Evolutionary conservation across 2,888 invertebrate genomes (phyloP), one percentile per base, ranked within the genome.

Genomic region (Athalia cordata): DNA sequence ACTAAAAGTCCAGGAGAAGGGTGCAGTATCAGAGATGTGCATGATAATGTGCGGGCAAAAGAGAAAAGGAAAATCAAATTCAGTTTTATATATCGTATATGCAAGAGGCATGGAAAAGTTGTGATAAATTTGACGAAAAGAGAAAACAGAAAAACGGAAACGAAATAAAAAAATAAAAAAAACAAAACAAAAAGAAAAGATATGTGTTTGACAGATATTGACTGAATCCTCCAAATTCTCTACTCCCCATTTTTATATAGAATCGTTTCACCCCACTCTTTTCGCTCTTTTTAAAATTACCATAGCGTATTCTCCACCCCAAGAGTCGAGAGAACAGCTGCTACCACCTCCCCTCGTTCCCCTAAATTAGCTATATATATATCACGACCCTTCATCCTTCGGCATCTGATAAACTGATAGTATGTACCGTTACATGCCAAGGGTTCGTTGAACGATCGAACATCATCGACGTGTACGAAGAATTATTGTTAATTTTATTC

Each of bases 141-240:
- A 9, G 55, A 55, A 68, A 84, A 78, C 80, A 82, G 82, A 29
- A 29, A 29, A 29, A 29, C 83, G 78, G 85, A 86, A 87, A 88
- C 88, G 88, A 88, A 88, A 88, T 86, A 85, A 85, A 85, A 86
- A 86, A 80, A 88, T 88, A 88, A 85, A 85, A 85, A 86, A 86
- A 80, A 88, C 88, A 88, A 85, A 88, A 88, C 87, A 86, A 85
- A 85, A 85, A 86, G 86, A 86, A 87, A 80, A 88, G 88, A 88
- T 88, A 86, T 87, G 88, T 85, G 86, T 88, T 88, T 87, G 88
- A 88, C 88, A 88, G 87, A 88, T 89, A 89, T 89, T 87, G 87
- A 84, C 81, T 83, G 83, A 82, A 83, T 81, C 82, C 82, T 81
- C 83, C 82, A 81, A 83, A 15, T 11, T 83, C 82, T 80, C 79